Percentiles rank a stretch among this genome's conserved stretches.
phyloP scores from a whole-genome alignment of 2,797 vertebrate species.

The Amazonetta brasiliensis region DNA sequence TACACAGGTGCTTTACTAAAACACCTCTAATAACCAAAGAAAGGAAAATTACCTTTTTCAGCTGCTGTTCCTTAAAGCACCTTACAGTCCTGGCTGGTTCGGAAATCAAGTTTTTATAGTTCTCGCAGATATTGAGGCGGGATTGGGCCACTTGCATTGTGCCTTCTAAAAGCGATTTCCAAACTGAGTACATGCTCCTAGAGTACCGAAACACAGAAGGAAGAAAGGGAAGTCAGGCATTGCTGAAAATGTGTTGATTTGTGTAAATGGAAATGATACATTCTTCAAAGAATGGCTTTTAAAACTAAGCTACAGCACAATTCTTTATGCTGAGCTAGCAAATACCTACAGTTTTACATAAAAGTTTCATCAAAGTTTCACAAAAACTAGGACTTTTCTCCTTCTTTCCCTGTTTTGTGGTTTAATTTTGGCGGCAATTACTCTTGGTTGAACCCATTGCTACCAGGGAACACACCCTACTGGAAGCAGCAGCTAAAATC shows the following conservation, averaged over 20 bases:
- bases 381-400: neutral
- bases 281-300: neutral
- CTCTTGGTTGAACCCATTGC: neutral
- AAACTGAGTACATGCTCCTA: conserved; percentile 96
- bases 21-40: accelerated
- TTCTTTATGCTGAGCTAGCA: neutral
- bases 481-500: neutral
- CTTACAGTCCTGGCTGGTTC: conserved; percentile 93
- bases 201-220: conserved; percentile 38
- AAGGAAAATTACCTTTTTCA: conserved; percentile 88
- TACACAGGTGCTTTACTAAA: accelerated
- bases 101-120: conserved; percentile 94
- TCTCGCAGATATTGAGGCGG: conserved; percentile 94
- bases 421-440: accelerated
- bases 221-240: neutral
- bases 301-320: neutral
- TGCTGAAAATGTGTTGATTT: accelerated
- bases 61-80: conserved; percentile 96
- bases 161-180: conserved; percentile 95
- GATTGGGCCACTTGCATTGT: conserved; percentile 96
- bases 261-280: neutral
- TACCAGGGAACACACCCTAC: neutral
- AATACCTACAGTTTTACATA: neutral
- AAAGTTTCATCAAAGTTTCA: neutral
- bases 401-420: neutral